Percentiles rank a stretch among this genome's conserved stretches.
Conservation (phyloP, 2,113 vertebrate genomes). For the Cryptotis parvus region DNA sequence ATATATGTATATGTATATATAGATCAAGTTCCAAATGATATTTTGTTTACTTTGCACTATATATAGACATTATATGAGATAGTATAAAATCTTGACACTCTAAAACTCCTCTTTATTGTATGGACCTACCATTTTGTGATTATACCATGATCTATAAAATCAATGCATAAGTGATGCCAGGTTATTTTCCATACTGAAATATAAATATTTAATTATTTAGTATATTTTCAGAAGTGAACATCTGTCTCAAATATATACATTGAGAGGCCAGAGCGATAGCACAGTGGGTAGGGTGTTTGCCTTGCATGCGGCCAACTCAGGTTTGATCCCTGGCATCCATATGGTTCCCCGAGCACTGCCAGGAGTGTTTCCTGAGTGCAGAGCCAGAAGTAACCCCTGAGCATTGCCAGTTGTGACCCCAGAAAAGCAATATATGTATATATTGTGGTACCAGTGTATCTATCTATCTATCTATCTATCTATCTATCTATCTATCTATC, state of each 20-base stretch:
- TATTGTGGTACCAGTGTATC: too few relatives aligned
- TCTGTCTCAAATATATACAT: not conserved
- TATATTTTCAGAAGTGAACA: slow-evolving; percentile 22
- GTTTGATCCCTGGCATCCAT: too few relatives aligned
- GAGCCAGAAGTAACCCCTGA: too few relatives aligned
- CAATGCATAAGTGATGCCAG: not conserved
- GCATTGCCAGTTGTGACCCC: too few relatives aligned
- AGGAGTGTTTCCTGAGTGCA: too few relatives aligned
- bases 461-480: too few relatives aligned
- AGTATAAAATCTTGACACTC: not conserved
- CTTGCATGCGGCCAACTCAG: too few relatives aligned
- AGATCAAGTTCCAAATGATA: not conserved
- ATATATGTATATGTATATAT: not conserved
- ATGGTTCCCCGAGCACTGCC: too few relatives aligned
- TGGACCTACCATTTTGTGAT: not conserved
- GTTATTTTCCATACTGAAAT: not conserved
- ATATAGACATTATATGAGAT: not conserved
- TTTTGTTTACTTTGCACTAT: not conserved
- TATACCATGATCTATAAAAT: not conserved
- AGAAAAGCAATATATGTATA: too few relatives aligned
- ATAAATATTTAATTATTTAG: not conserved
- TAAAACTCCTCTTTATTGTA: not conserved
- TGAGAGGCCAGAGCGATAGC: too few relatives aligned
- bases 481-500: too few relatives aligned
- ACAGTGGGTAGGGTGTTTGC: too few relatives aligned